Base-by-base conservation (phyloP, 2,113 vertebrate genomes). In the Charina bottae region DNA sequence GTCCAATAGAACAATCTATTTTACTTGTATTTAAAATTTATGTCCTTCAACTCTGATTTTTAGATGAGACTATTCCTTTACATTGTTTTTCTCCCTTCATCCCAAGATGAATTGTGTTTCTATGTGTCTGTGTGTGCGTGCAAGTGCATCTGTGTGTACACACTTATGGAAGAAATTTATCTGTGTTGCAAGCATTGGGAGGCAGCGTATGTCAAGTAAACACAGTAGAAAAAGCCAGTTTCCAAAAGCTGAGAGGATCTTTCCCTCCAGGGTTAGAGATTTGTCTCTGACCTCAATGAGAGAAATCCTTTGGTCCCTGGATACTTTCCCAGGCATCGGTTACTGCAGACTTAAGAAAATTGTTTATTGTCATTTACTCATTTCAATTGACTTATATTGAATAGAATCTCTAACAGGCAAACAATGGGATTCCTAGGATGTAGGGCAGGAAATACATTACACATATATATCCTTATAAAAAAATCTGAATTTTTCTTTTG, bases 1-100 rank as follows among this genome's bases (percentile, higher is more conserved):
- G 26, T 93, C 37, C 53, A 93, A 2, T 0, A n/a, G 83, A 64
- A 94, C 90, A 91, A 28, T 94, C 92, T 26, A 53, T 59, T 90
- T 94, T 6, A 90, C 93, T 94, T 87, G 62, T 55, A 2, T 83
- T 93, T 59, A 12, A 84, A 4, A 59, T 1, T 0, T 11, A 93
- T 56, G n/a, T 87, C 60, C 37, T 37, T 93, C 83, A 46, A 83
- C 84, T 93, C 84, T 60, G 33, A 23, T 37, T 12, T 23, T 94
- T 60, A 56, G 0, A 11, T 90, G 21, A 88, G 42, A 21, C 13
- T 90, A 28, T 42, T 85, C 42, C n/a, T 42, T 59, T 88, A 24
- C 17, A 72, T 37, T 33, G 68, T 6, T 72, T 72, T 72, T 33
- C 33, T 72, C n/a, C 33, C n/a, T 72, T 37, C 68, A 72, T 72